A percentile compares a stretch with the other conserved stretches of the same genome.
Conservation (phyloP, 2,888 invertebrate species). For the Artemia sp. region DNA sequence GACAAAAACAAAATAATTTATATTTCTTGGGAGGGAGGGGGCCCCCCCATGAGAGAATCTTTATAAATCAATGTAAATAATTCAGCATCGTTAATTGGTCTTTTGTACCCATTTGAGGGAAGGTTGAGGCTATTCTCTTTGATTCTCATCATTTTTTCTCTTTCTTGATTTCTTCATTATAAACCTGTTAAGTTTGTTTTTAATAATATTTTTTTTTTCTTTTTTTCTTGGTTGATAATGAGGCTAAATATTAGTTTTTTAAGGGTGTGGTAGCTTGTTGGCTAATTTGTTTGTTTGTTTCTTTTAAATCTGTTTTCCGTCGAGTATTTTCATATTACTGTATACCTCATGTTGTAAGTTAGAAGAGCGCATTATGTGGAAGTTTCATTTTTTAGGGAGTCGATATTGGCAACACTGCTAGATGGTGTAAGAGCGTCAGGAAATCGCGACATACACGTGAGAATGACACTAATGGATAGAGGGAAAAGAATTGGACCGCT, state of each 20-base stretch:
- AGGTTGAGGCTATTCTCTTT: background rate
- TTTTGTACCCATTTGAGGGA: too few relatives aligned
- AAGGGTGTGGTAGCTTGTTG: too few relatives aligned
- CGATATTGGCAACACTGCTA: conserved; percentile 77
- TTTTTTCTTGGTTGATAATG: too few relatives aligned
- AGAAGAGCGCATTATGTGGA: conserved; percentile 6
- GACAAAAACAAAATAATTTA: too few relatives aligned
- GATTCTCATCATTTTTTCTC: background rate
- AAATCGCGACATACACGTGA: conserved; percentile 87
- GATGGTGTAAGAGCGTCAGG: conserved; percentile 95
- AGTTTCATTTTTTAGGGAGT: conserved; percentile 46
- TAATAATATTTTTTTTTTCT: too few relatives aligned
- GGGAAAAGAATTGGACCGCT: conserved; percentile 72
- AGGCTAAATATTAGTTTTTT: too few relatives aligned
- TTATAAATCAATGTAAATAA: background rate
- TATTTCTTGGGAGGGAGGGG: too few relatives aligned
- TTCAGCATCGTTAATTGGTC: background rate
- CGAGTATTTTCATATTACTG: background rate
- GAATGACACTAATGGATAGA: conserved; percentile 62
- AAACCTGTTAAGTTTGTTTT: background rate
- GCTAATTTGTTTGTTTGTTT: too few relatives aligned
- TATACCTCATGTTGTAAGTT: too few relatives aligned
- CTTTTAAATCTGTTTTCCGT: background rate
- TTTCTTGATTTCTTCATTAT: conserved; percentile 18
- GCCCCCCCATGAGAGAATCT: too few relatives aligned